A percentile compares a stretch with the other conserved stretches of the same genome.
phyloP scores from a whole-genome alignment of 2,113 vertebrate genomes.

The Anthoscopus minutus region DNA sequence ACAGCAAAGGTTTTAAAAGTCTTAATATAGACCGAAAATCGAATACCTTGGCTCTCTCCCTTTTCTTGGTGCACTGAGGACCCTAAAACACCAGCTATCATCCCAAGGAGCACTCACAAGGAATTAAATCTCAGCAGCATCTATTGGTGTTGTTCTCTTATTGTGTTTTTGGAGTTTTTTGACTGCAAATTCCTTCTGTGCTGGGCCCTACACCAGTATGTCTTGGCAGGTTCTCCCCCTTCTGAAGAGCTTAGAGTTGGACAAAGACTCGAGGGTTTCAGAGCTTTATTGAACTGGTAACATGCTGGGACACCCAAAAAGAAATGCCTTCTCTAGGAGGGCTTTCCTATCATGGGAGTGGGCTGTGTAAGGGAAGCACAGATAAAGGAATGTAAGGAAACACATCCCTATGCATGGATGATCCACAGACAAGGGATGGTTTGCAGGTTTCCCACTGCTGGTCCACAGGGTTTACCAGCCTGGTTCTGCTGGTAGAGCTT shows the following conservation, averaged over 20 bases:
- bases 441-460: neutral
- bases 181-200: neutral
- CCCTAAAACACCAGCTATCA: neutral
- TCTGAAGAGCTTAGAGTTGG: neutral
- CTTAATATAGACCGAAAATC: accelerated
- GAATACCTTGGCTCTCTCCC: neutral
- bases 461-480: neutral
- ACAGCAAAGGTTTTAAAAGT: neutral
- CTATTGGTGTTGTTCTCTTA: neutral
- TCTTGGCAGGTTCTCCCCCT: neutral
- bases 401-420: neutral
- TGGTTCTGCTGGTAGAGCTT: neutral
- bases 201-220: neutral
- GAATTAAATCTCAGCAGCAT: neutral
- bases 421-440: accelerated
- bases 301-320: neutral
- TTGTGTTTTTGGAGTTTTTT: accelerated
- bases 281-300: neutral
- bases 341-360: neutral
- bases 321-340: neutral
- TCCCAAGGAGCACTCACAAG: neutral
- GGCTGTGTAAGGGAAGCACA: neutral
- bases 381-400: neutral
- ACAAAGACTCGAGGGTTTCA: neutral
- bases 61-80: neutral